Base-by-base conservation (phyloP, 2,797 vertebrate species). In the Gymnoscopelus braueri region DNA sequence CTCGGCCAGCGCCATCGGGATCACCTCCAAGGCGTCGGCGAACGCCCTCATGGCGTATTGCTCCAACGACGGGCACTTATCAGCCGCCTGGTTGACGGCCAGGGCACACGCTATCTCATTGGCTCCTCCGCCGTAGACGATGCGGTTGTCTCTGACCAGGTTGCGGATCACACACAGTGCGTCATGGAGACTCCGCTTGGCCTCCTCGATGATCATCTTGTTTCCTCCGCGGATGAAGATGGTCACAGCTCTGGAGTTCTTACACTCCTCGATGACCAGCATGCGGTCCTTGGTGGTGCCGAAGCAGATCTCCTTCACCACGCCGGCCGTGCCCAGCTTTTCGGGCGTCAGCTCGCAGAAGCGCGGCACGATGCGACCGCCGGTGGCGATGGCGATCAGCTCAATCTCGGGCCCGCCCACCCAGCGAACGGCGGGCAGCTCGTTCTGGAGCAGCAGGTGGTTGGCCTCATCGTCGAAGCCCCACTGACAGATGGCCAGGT, bases 151-250 rank as follows among this genome's bases (percentile, higher is more conserved):
- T 12, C 92, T 93, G 60, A 99, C 94, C 32, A 99, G 94, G 84
- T 99, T 99, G 52, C 98, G 95, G 77, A 98, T 99, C 11, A 99
- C 98, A 53, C 98, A 99, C 74, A 99, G 60, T 0, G 98, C 98
- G 14, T 99, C 98, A 0, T 99, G 98, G 56, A 99, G 97, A 0
- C 97, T 98, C 0, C 97, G 94, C 74, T 99, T 99, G 0, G 98
- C 97, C 82, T 99, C 98, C 80, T 99, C 98, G 2, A 99, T 97
- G 55, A 99, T 99, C 98, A 99, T 99, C 90, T 99, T 99, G 89
- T 99, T 99, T 79, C 98, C 98, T 67, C 98, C 97, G 66, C 98
- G 93, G 78, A 99, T 98, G 90, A 99, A 99, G 79, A 99, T 96
- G 63, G 98, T 99, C 1, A 99, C 97, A 0, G 98, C 98, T 79